Base-by-base conservation (phyloP, 2,113 vertebrate genomes). In the Carassius carassius region DNA sequence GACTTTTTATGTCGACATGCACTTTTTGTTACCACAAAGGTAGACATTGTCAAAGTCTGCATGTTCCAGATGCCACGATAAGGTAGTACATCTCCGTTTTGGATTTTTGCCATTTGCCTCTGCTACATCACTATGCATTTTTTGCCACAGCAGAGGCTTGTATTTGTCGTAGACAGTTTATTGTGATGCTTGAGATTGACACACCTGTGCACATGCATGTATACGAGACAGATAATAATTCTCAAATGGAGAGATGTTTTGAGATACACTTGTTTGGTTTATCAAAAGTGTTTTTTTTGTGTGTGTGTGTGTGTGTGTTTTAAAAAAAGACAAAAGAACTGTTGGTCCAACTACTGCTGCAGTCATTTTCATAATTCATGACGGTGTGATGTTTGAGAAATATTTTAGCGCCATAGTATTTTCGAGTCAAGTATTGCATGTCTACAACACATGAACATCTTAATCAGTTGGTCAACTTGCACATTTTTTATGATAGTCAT, bases 311-410 rank as follows among this genome's bases (percentile, higher is more conserved):
- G 35, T 41, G 14, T 41, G 35, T 47, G 0, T 29, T 29, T 29
- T 29, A 2, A 2, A 29, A 56, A 63, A 35, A 60, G 12, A 78
- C 41, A 77, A 44, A 60, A 29, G 60, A 72, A 44, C 29, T 77
- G 51, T 75, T 37, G 35, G 78, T n/a, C 7, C 58, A 81, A n/a
- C 16, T 70, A 51, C 37, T 76, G 75, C 62, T 62, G 41, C 84
- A 86, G 78, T 87, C 77, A 84, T 88, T 89, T 88, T 84, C 80
- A 87, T 89, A 84, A 91, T 92, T 90, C 4, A 90, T 88, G 70
- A 78, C 21, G 67, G 70, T 29, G 54, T 87, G 69, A 83, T 84
- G 56, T 86, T 85, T 32, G 23, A 67, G 70, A 73, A 80, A 76
- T 77, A 80, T 70, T 78, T 88, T 65, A 63, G 80, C 41, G n/a